Evolutionary conservation across 2,888 invertebrate genomes (phyloP).

Genomic region (Athetis lepigone): DNA sequence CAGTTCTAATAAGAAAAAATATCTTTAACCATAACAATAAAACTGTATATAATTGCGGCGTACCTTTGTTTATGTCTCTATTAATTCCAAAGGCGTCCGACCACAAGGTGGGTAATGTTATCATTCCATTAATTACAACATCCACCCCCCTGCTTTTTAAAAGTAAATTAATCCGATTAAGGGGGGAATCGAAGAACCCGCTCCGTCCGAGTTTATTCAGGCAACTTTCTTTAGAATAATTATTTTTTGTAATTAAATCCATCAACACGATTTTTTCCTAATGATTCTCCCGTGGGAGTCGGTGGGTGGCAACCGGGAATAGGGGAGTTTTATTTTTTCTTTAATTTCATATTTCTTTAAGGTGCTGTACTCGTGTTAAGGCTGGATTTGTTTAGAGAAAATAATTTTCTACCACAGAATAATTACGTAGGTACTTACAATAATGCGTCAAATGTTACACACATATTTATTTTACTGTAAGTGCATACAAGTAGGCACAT

Average conservation of each 20-base stretch:
- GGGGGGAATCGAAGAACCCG: slow-evolving; percentile 90
- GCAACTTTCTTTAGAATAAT: slow-evolving; percentile 90
- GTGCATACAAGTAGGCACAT: neutral
- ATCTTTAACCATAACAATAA: too few relatives aligned
- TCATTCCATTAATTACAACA: slow-evolving; percentile 91
- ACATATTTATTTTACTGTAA: neutral
- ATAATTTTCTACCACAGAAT: neutral
- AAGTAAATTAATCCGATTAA: slow-evolving; percentile 91
- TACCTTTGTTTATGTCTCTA: slow-evolving; percentile 69
- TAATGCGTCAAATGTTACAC: neutral
- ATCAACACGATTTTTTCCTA: slow-evolving; percentile 91
- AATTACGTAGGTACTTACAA: neutral
- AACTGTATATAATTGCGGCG: slow-evolving; percentile 56
- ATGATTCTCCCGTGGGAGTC: slow-evolving; percentile 88
- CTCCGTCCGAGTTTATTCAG: slow-evolving; percentile 90
- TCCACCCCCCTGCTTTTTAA: slow-evolving; percentile 88
- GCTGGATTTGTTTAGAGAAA: neutral
- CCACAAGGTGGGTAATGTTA: slow-evolving; percentile 89
- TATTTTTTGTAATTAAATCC: slow-evolving; percentile 91
- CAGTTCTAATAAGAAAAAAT: too few relatives aligned
- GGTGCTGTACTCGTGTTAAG: slow-evolving; percentile 25
- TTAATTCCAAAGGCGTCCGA: slow-evolving; percentile 81
- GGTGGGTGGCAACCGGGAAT: slow-evolving; percentile 69
- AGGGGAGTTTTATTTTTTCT: slow-evolving; percentile 78
- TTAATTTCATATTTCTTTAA: slow-evolving; percentile 74